Percentiles rank a stretch among this genome's conserved stretches.
Conservation (phyloP, 2,888 invertebrate species). For the Drosophila subsilvestris region DNA sequence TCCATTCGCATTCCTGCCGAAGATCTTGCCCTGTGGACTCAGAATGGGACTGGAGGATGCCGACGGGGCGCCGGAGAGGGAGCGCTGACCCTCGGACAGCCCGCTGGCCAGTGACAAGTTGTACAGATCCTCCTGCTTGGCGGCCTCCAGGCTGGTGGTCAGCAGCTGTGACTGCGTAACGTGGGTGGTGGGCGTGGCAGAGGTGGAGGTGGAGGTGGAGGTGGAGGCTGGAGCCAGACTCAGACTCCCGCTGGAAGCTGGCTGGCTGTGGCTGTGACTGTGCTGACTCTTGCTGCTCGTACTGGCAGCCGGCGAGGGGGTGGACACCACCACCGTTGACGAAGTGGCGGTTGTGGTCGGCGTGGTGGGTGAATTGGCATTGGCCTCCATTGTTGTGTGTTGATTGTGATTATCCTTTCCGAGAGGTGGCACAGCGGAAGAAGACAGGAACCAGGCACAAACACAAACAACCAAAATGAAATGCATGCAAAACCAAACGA, state of each 20-base stretch:
- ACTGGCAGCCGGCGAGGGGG: constrained; percentile 54
- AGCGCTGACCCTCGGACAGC: constrained; percentile 82
- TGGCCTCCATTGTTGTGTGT: constrained; percentile 57
- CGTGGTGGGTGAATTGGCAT: constrained; percentile 54
- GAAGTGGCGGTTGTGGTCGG: constrained; percentile 48
- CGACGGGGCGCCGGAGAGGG: constrained; percentile 82
- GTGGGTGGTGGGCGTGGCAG: constrained; percentile 28
- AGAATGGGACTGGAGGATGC: constrained; percentile 84
- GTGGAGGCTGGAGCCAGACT: constrained; percentile 11
- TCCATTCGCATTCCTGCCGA: constrained; percentile 84
- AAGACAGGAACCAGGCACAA: constrained; percentile 52
- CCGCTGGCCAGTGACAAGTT: constrained; percentile 78
- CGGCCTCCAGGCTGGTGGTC: constrained; percentile 56
- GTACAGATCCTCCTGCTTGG: constrained; percentile 77
- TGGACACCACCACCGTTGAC: constrained; percentile 35
- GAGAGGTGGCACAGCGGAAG: constrained; percentile 20
- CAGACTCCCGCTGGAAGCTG: constrained; percentile 52
- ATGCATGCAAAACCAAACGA: constrained; percentile 62
- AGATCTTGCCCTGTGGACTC: constrained; percentile 84
- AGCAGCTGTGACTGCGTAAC: constrained; percentile 51
- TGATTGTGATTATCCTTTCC: constrained; percentile 20
- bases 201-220: constrained; percentile 13
- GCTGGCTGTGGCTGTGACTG: constrained; percentile 57
- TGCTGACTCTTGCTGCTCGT: constrained; percentile 48
- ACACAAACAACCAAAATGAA: constrained; percentile 58